phyloP scores from a whole-genome alignment of 2,113 vertebrate genomes.

The Argyrosomus japonicus region DNA sequence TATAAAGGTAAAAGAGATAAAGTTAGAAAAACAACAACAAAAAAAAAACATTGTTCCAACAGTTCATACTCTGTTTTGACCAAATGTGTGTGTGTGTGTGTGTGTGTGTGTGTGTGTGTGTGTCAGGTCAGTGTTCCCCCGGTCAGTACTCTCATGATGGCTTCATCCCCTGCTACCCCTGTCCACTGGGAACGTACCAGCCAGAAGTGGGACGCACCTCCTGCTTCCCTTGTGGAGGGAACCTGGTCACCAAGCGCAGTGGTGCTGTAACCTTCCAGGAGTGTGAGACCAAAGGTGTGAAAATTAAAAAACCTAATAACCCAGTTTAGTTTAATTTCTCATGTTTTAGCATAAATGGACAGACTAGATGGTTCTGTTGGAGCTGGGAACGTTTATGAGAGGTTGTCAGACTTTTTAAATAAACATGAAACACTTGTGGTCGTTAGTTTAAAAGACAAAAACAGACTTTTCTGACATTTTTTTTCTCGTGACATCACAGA shows the following conservation, averaged over 20 bases:
- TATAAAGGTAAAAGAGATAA: too few species aligned
- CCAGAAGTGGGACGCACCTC: slow-evolving; percentile 91
- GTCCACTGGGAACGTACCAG: slow-evolving; percentile 92
- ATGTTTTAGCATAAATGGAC: background rate
- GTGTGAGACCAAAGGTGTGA: slow-evolving; percentile 96
- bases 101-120: too few species aligned
- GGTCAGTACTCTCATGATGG: slow-evolving; percentile 93
- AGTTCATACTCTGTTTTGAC: slow-evolving; percentile 6
- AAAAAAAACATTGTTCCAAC: too few species aligned
- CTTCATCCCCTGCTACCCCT: slow-evolving; percentile 90
- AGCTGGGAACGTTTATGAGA: slow-evolving; percentile 11
- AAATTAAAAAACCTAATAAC: background rate
- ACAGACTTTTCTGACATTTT: background rate
- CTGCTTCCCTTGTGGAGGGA: slow-evolving; percentile 93
- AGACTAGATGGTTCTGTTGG: slow-evolving; percentile 4
- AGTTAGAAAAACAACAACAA: background rate
- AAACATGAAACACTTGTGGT: slow-evolving; percentile 22
- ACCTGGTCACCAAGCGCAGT: slow-evolving; percentile 87
- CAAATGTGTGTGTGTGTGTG: background rate
- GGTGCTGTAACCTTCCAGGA: slow-evolving; percentile 91
- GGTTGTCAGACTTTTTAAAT: slow-evolving; percentile 3
- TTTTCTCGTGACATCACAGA: background rate
- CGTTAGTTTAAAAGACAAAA: slow-evolving; percentile 1
- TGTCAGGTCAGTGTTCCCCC: slow-evolving; percentile 90
- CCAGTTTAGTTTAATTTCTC: slow-evolving; percentile 12